Evolutionary conservation across 1,140 invertebrate genomes (phyloP).

Genomic region (Pogonognathellus flavescens): DNA sequence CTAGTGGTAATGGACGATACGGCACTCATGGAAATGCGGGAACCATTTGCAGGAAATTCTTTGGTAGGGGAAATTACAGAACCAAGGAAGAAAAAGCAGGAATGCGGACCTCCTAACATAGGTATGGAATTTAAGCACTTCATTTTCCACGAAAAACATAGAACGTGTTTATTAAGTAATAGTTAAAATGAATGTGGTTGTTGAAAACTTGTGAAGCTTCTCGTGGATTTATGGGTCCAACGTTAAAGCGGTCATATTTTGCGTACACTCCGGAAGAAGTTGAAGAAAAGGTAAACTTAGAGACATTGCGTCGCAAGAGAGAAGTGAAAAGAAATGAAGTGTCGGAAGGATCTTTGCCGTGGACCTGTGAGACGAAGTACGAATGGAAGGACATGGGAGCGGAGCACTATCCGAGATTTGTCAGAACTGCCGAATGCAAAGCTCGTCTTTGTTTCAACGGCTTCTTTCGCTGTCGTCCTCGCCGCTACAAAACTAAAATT

Average conservation of each 20-base stretch:
- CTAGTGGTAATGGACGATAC: constrained; percentile 1
- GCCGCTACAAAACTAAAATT: constrained; percentile 66
- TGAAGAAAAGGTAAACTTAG: constrained; percentile 54
- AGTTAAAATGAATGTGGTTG: too few species aligned
- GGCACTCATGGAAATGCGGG: too few species aligned
- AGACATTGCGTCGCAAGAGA: constrained; percentile 47
- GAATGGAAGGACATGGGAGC: constrained; percentile 64
- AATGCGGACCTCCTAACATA: constrained; percentile 56
- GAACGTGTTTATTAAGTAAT: too few species aligned
- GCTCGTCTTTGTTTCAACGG: constrained; percentile 63
- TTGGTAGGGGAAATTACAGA: neutral
- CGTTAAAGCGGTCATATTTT: constrained; percentile 64
- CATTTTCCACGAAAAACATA: too few species aligned
- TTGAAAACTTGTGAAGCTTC: constrained; percentile 56
- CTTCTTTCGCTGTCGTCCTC: constrained; percentile 64
- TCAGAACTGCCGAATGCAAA: constrained; percentile 66
- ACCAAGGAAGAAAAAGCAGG: constrained; percentile 53
- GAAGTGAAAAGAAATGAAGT: constrained; percentile 57
- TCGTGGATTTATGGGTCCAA: constrained; percentile 54
- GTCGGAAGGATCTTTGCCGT: constrained; percentile 58
- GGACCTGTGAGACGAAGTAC: constrained; percentile 60
- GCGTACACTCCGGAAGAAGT: constrained; percentile 63
- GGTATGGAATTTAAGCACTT: too few species aligned
- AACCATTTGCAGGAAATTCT: constrained; percentile 61
- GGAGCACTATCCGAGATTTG: constrained; percentile 66